Base-by-base conservation (phyloP, 1,140 invertebrate genomes). In the Drosophila seguyi region DNA sequence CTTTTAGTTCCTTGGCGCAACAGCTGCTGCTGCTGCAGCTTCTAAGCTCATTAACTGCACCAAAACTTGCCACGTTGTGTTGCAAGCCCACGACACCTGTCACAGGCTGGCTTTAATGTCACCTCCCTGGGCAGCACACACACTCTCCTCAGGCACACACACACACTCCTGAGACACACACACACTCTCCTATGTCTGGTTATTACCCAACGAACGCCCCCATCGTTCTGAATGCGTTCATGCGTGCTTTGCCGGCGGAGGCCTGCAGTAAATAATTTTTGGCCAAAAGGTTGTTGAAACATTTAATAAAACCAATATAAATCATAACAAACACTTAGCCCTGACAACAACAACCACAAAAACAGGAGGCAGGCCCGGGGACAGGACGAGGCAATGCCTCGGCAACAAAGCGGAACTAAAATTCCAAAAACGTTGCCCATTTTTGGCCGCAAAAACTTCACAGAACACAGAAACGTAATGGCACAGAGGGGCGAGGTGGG, bases 281-380 rank as follows among this genome's bases (percentile, higher is more conserved):
- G 72, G 84, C 81, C 78, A 78, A 85, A 88, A 88, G 85, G 81
- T 88, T 88, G 85, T 88, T 90, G 85, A 88, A 88, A 88, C 85
- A 88, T 88, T 88, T 88, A 88, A 88, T 88, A 88, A 88, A 90
- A 88, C 85, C 85, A 84, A 88, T 88, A 88, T 88, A 88, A 88
- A 88, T 88, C 85, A 88, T 87, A 87, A 88, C 84, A 87, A 87
- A 87, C 84, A 87, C 84, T 87, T 87, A 87, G 84, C 84, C 84
- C 75, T 63, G 66, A 69, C 83, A 75, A 65, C 83, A 83, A 79
- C 75, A 2, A 25, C 52, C 52, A 58, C 68, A 72, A 18, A 44
- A 34, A 47, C 22, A 47, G 45, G 22, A 52, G 62, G 39, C 11
- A 65, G 47, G 22, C 44, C 6, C 8, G 2, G 7, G 18, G 18